Evolutionary conservation across 1,140 invertebrate species (phyloP), one percentile per base, ranked within the genome.

Genomic region (Galendromus occidentalis): DNA sequence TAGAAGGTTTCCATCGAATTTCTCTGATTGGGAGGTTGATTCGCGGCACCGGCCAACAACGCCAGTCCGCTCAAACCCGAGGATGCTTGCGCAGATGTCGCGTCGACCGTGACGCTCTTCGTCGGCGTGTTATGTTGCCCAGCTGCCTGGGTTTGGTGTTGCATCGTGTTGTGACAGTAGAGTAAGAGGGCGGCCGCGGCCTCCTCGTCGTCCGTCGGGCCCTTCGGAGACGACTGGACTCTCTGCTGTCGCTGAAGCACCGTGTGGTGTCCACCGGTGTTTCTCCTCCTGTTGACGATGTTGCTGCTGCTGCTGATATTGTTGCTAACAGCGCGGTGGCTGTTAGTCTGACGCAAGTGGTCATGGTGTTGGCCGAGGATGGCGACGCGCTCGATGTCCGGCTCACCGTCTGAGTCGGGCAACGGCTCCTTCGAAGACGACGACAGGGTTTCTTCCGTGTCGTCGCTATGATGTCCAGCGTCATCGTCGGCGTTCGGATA

Each of bases 141-240:
- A 59, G 51, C 51, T 22, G 51, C 51, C 51, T 59, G 51, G 33
- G 25, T 59, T 25, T 59, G 51, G 22, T 59, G 51, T 25, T 59
- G 51, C 51, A 59, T 59, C 22, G 51, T 59, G 51, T 59, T 59
- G 33, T 59, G 51, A 22, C 51, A 59, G 25, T 59, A 59, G 51
- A 59, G 51, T 2, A 59, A 22, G 9, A 59, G 51, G 14, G 51
- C 51, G 22, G 51, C 51, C 25, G 51, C 51, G 25, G 51, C 51
- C 51, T 59, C 51, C 20, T 59, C 51, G 51, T 59, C 51, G 51
- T 59, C 51, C 51, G 51, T 59, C 14, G 51, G 51, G 4, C 25
- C 51, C 9, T 39, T 39, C 4, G 33, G 33, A 39, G 33, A 39
- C 33, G 33, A 39, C 9, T 39, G 33, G 33, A 39, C 33, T 39